These are phyloP conservation scores for Synergus umbraculus DNA, from an alignment of 2,888 invertebrate species.

Conservation along the genomic window DNA sequence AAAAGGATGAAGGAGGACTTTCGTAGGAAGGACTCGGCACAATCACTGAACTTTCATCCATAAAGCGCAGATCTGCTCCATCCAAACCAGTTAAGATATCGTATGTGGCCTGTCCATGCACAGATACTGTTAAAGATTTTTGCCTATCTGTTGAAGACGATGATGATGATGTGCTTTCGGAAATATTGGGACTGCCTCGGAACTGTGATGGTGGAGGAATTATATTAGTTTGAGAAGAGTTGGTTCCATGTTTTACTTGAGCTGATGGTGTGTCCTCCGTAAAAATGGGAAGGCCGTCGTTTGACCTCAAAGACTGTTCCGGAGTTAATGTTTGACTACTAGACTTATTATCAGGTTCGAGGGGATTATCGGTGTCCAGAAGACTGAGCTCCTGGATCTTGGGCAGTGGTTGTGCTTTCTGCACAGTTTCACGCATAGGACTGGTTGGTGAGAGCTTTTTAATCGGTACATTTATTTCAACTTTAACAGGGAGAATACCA, in stretches of 20 bases:
- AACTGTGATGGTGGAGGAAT: conserved; percentile 85
- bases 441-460: conserved; percentile 73
- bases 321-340: conserved; percentile 76
- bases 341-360: conserved; percentile 70
- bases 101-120: conserved; percentile 82
- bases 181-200: conserved; percentile 81
- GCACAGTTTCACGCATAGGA: conserved; percentile 65
- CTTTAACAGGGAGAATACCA: conserved; percentile 67
- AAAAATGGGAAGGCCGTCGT: conserved; percentile 53
- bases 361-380: conserved; percentile 81
- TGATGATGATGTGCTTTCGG: conserved; percentile 80
- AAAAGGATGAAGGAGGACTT: conserved; percentile 84
- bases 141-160: conserved; percentile 69
- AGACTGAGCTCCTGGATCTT: conserved; percentile 83
- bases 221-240: conserved; percentile 77
- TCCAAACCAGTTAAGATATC: conserved; percentile 89
- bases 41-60: conserved; percentile 94
- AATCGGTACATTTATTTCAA: conserved; percentile 60
- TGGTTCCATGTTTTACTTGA: conserved; percentile 60
- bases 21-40: conserved; percentile 89
- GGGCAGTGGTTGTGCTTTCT: conserved; percentile 79
- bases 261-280: conserved; percentile 65
- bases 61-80: conserved; percentile 91
- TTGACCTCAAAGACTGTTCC: conserved; percentile 67
- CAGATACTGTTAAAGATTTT: conserved; percentile 66